Evolutionary conservation across 2,797 vertebrate genomes (phyloP).

Genomic region (Acomys russatus): DNA sequence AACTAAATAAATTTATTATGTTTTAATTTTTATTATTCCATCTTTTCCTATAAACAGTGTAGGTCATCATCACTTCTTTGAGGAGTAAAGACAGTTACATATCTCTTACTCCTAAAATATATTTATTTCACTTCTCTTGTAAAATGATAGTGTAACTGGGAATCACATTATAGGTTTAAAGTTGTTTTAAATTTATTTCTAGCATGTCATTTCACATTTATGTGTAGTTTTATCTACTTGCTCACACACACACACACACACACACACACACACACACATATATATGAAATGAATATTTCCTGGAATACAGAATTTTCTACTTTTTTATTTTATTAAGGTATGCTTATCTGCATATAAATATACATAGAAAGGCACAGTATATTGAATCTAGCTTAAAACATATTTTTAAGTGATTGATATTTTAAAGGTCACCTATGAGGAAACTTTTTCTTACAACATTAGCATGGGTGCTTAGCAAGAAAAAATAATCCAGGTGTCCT

Average conservation of each 20-base stretch:
- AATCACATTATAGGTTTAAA: background rate
- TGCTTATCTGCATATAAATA: background rate
- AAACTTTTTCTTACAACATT: background rate
- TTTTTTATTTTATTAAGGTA: background rate
- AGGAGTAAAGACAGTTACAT: background rate
- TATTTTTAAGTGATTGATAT: background rate
- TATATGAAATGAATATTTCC: background rate
- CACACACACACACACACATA: no score
- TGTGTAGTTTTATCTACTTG: background rate
- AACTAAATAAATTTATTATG: background rate
- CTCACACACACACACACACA: no score
- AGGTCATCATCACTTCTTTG: background rate
- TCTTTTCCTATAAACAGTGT: background rate
- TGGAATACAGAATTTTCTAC: background rate
- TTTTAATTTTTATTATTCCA: background rate
- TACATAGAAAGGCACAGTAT: background rate
- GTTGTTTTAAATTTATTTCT: background rate
- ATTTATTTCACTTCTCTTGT: constrained; percentile 2
- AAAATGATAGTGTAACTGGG: background rate
- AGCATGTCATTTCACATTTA: no score
- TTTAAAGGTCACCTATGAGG: background rate
- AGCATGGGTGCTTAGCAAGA: background rate
- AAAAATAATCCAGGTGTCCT: background rate
- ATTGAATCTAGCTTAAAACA: background rate
- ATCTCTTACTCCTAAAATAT: background rate